Conservation (phyloP, 2,888 invertebrate species). For the Andrena haemorrhoa region DNA sequence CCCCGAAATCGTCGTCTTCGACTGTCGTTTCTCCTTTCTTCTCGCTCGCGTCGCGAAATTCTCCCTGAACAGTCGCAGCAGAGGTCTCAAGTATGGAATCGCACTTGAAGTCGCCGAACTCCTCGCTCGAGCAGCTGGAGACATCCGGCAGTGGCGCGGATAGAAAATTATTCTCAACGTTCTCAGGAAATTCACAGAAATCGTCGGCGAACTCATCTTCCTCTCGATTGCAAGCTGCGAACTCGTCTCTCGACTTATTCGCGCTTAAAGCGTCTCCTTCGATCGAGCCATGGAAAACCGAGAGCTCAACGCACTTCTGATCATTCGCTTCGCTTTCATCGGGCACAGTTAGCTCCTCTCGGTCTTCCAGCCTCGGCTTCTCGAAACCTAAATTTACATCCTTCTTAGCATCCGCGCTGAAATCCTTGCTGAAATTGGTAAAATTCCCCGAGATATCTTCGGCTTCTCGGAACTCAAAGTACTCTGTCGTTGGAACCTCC, state of each 20-base stretch:
- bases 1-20: slow-evolving; percentile 84
- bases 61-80: not conserved
- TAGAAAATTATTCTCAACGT: slow-evolving; percentile 42
- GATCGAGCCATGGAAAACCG: not conserved
- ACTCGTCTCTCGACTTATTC: slow-evolving; percentile 3
- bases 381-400: slow-evolving; percentile 16
- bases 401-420: slow-evolving; percentile 33
- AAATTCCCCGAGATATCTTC: slow-evolving; percentile 8
- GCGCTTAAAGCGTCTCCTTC: not conserved
- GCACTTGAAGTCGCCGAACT: slow-evolving; percentile 57
- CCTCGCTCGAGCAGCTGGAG: slow-evolving; percentile 50
- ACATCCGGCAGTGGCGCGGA: slow-evolving; percentile 66
- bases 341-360: not conserved
- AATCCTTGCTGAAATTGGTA: slow-evolving; percentile 25
- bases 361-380: slow-evolving; percentile 3
- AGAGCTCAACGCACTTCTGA: not conserved
- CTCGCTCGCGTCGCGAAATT: not conserved
- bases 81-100: slow-evolving; percentile 44
- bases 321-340: not conserved
- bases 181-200: slow-evolving; percentile 18
- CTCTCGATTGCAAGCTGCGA: slow-evolving; percentile 22
- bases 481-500: slow-evolving; percentile 22
- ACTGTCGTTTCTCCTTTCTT: not conserved
- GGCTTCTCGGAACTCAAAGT: slow-evolving; percentile 17
- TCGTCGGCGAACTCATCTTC: slow-evolving; percentile 10